phyloP scores from a whole-genome alignment of 2,113 vertebrate species.

The Stictonetta naevosa region DNA sequence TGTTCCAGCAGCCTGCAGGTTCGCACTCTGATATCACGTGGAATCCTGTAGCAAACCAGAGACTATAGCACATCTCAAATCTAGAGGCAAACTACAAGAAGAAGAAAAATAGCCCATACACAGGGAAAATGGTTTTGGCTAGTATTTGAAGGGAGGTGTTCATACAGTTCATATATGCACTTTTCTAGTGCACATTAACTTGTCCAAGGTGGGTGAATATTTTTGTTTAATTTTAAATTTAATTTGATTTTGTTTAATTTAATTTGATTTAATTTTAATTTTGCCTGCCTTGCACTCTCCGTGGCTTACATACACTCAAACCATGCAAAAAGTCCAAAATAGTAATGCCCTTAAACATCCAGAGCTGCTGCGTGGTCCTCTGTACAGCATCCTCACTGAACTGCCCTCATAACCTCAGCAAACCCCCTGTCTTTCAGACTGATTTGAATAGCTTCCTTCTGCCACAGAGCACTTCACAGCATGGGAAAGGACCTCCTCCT shows the following conservation, averaged over 20 bases:
- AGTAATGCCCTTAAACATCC: not conserved
- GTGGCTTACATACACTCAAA: not conserved
- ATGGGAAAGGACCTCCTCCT: not conserved
- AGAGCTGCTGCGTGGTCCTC: not conserved
- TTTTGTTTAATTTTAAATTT: not conserved
- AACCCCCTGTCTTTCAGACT: not conserved
- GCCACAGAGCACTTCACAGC: not conserved
- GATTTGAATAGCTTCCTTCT: not conserved
- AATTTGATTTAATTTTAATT: no score
- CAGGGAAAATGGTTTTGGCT: not conserved
- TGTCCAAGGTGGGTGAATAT: not conserved
- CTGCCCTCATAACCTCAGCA: not conserved
- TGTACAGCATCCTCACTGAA: not conserved
- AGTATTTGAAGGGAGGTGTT: not conserved
- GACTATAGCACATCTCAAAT: not conserved
- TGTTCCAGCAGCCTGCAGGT: not conserved
- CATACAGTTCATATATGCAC: not conserved
- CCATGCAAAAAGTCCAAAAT: not conserved
- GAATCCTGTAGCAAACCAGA: not conserved
- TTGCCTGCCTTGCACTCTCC: not conserved
- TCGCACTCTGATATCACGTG: rapidly evolving
- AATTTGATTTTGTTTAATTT: no score
- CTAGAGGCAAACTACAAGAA: not conserved
- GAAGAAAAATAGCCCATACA: not conserved
- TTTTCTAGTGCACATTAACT: not conserved